Percentiles rank a stretch among this genome's conserved stretches.
phyloP scores from a whole-genome alignment of 2,888 invertebrate species.

The Melanchra persicariae region DNA sequence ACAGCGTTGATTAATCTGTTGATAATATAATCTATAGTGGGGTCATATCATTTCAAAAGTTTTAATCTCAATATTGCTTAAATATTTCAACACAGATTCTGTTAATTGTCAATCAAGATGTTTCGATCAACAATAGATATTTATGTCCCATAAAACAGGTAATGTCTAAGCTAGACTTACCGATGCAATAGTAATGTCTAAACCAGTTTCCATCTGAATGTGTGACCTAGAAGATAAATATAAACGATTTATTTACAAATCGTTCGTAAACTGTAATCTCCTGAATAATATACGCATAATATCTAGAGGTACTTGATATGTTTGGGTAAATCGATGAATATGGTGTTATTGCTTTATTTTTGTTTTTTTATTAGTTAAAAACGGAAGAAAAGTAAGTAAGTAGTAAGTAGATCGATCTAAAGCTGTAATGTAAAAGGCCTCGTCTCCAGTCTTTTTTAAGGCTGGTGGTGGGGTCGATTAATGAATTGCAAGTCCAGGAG shows the following conservation, averaged over 20 bases:
- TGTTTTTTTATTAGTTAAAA: not conserved
- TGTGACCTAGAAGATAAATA: constrained; percentile 39
- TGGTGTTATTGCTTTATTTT: constrained; percentile 28
- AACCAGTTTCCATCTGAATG: constrained; percentile 24
- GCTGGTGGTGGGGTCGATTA: no score
- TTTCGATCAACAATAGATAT: not conserved
- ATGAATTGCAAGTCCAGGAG: no score
- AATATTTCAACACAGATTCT: not conserved
- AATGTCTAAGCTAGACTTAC: not conserved
- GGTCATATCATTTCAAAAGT: no score
- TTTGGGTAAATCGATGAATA: constrained; percentile 41
- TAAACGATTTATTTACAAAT: constrained; percentile 25
- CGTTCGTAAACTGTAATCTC: constrained; percentile 31
- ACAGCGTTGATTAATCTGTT: no score
- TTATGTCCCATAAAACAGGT: not conserved
- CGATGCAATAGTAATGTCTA: not conserved
- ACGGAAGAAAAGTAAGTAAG: not conserved
- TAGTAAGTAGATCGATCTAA: no score
- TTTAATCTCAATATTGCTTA: no score
- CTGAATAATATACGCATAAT: constrained; percentile 19
- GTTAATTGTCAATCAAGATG: not conserved
- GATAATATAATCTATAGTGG: no score
- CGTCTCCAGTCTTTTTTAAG: no score
- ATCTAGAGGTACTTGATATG: constrained; percentile 58
- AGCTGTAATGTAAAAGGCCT: not conserved